Conservation (phyloP, 2,888 invertebrate genomes). For the Hemistola chrysoprasaria region DNA sequence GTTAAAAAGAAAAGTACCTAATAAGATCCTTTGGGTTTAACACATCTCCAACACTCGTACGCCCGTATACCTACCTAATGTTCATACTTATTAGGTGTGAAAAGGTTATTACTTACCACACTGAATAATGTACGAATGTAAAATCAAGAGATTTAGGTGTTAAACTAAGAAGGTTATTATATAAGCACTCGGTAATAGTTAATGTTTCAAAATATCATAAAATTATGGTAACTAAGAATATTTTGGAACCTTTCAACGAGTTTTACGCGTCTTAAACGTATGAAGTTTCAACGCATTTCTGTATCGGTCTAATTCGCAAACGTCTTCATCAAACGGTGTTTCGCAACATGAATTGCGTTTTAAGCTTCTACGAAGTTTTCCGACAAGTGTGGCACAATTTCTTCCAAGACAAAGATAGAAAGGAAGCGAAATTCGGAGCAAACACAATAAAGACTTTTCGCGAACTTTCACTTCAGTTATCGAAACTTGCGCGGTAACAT, state of each 20-base stretch:
- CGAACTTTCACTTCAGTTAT: constrained; percentile 43
- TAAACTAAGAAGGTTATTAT: no score
- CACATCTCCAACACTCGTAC: no score
- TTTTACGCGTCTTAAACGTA: constrained; percentile 4
- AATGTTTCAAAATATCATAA: no score
- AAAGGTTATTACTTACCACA: no score
- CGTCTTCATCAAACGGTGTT: constrained; percentile 37
- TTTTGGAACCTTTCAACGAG: constrained; percentile 5
- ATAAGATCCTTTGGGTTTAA: no score
- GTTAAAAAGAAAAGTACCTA: no score
- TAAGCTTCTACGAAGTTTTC: constrained; percentile 47
- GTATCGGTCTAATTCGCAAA: constrained; percentile 24
- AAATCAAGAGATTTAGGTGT: no score
- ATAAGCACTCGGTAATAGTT: no score
- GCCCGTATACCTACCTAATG: no score
- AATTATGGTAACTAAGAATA: no score
- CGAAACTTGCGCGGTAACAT: constrained; percentile 23
- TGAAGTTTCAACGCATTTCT: constrained; percentile 16
- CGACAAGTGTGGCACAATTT: constrained; percentile 44
- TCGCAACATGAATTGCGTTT: constrained; percentile 47
- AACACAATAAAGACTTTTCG: constrained; percentile 58
- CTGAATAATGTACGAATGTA: no score
- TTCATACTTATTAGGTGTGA: no score
- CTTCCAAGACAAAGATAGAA: constrained; percentile 47
- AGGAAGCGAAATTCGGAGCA: constrained; percentile 51